phyloP scores from a whole-genome alignment of 2,113 vertebrate genomes.

The Thamnaconus septentrionalis region DNA sequence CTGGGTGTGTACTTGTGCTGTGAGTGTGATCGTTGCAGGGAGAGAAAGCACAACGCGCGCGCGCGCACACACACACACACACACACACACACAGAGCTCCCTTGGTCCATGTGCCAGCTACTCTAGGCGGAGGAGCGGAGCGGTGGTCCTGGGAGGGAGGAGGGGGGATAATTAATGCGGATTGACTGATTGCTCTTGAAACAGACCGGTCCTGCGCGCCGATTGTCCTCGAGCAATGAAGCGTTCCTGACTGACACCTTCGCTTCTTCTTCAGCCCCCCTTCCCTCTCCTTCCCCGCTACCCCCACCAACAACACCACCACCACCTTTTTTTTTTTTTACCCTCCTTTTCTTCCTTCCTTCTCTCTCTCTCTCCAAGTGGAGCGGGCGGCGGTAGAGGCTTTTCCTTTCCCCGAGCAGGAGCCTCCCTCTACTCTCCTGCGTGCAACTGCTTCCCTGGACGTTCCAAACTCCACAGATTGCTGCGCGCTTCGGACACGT shows the following conservation, averaged over 20 bases:
- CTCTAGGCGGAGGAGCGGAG: conserved; percentile 11
- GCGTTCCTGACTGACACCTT: conserved; percentile 78
- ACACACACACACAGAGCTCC: neutral
- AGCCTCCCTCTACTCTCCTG: no score
- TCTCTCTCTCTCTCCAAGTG: neutral
- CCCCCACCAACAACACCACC: neutral
- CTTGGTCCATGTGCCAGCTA: conserved; percentile 65
- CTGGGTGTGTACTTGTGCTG: conserved; percentile 14
- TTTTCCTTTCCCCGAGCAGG: no score
- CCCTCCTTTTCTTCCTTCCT: neutral
- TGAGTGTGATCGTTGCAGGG: conserved; percentile 3
- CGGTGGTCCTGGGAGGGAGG: conserved; percentile 28
- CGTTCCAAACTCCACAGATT: no score
- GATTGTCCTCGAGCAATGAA: conserved; percentile 79
- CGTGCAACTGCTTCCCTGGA: no score
- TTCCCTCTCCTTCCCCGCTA: neutral
- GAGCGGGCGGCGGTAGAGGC: neutral
- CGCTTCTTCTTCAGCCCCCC: conserved; percentile 48
- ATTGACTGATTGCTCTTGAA: conserved; percentile 88
- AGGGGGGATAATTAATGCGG: conserved; percentile 82
- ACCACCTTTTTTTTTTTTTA: neutral
- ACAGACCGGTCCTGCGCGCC: conserved; percentile 80
- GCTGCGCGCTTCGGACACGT: no score
- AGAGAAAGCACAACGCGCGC: neutral
- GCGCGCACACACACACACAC: no score